Evolutionary conservation across 2,888 invertebrate genomes (phyloP).

Genomic region (Pristionchus fissidentatus): DNA sequence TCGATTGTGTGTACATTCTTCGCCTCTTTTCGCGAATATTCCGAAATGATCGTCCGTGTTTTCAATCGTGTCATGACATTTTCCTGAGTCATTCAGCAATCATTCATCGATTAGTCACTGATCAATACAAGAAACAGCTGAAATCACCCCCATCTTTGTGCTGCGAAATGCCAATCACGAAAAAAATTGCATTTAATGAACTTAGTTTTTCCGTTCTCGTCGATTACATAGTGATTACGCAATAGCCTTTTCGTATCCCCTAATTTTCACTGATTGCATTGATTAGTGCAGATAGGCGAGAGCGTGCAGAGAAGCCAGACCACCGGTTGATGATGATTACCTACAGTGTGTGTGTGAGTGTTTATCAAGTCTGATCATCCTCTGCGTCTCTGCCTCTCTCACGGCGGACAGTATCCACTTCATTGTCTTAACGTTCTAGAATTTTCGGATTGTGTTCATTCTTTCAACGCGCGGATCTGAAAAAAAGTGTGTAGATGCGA

Average conservation of each 20-base stretch:
- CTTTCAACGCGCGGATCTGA: not conserved
- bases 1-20: too few relatives aligned
- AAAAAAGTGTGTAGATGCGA: not conserved
- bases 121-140: too few relatives aligned
- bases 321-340: conserved; percentile 24
- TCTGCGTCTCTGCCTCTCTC: conserved; percentile 31
- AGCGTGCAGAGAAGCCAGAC: conserved; percentile 14
- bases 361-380: conserved; percentile 34
- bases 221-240: not conserved
- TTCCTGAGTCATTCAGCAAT: not conserved
- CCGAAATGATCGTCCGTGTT: too few relatives aligned
- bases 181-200: not conserved
- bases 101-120: conserved; percentile 10
- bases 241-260: not conserved
- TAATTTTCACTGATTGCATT: not conserved
- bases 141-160: too few relatives aligned
- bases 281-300: conserved; percentile 2
- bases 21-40: too few relatives aligned
- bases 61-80: not conserved
- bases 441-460: not conserved
- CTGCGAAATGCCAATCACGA: too few relatives aligned
- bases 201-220: not conserved
- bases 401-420: too few relatives aligned
- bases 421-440: not conserved
- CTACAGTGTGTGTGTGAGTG: conserved; percentile 26